Base-by-base conservation (phyloP, 2,797 vertebrate genomes). In the Cyprinodon diabolis region DNA sequence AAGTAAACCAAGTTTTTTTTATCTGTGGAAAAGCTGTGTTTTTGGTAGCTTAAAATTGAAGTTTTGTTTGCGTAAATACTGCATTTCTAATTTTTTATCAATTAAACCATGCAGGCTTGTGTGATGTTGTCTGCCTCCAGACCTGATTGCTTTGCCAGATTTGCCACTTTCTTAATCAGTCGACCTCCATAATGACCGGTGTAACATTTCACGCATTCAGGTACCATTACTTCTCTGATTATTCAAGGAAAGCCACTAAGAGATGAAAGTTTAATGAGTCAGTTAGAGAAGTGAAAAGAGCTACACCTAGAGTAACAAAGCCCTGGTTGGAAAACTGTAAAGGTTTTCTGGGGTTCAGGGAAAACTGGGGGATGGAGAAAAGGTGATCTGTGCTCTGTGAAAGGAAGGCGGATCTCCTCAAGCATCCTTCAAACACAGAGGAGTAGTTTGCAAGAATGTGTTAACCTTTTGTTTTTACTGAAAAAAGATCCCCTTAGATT, bases 381-480 rank as follows among this genome's bases (percentile, higher is more conserved):
- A 66, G 79, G 75, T 75, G 74, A 69, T 75, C 73, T 48, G 40
- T 14, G 72, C 69, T 78, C 79, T 57, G 54, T 74, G 84, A 82
- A 86, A 84, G 83, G 78, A 75, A 90, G 87, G 90, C 77, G 73
- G 89, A 81, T 66, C 89, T 77, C 68, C 74, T 78, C 0, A 1
- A 35, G 71, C 84, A 91, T 91, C 92, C 86, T 91, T 92, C 85
- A 88, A 91, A 92, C 92, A 92, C 88, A 83, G 78, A 79, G 84
- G 85, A 90, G 90, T 91, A 94, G 90, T 94, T 94, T 90, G 84
- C 93, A 85, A 75, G 87, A 90, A 90, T 73, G 87, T 92, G 91
- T 88, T 93, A 94, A 90, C 86, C 92, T 92, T 91, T 80, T 77
- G 57, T 52, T 10, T 13, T 74, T 72, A 57, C 62, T 69, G 62